Base-by-base conservation (phyloP, 2,797 vertebrate species). In the Catamblyrhynchus diadema region DNA sequence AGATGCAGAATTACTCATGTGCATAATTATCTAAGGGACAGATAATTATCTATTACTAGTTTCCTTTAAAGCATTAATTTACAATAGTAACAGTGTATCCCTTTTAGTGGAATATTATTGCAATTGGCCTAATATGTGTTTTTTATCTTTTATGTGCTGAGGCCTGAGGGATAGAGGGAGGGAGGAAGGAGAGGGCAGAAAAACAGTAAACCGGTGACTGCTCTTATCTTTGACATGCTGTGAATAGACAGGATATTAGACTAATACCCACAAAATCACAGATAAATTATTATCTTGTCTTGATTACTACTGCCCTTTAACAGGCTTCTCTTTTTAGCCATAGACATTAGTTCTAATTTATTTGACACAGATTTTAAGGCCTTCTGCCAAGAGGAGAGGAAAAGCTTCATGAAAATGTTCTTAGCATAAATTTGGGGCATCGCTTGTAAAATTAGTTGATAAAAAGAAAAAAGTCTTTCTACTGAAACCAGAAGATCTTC, bases 141-240 rank as follows among this genome's bases (percentile, higher is more conserved):
- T 97, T 92, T 96, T 97, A 97, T 96, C 97, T 96, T 98, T 96
- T 95, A 97, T 98, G 96, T 97, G 95, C 93, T 9, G 2, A 92
- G 39, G 77, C 97, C 97, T 96, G 96, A 96, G 67, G 92, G 65
- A 83, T 2, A 2, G 60, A 78, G 35, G 39, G 60, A 89, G 51
- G 59, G 33, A 90, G 64, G 97, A 97, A 96, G 97, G 97, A 97
- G 94, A 85, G 95, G 95, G 94, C 95, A 96, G 86, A 95, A 95
- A 95, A 97, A 97, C 95, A 98, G 98, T 98, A 98, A 98, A 98
- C 98, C 19, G 37, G 96, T 98, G 98, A 98, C 98, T 98, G 97
- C 94, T 97, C 96, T 97, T 98, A 97, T 98, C 97, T 98, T 97
- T 97, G 98, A 97, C 97, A 96, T 94, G 94, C 96, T 97, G 97